Base-by-base conservation (phyloP, 2,888 invertebrate genomes). In the Philopedon plagiatum region DNA sequence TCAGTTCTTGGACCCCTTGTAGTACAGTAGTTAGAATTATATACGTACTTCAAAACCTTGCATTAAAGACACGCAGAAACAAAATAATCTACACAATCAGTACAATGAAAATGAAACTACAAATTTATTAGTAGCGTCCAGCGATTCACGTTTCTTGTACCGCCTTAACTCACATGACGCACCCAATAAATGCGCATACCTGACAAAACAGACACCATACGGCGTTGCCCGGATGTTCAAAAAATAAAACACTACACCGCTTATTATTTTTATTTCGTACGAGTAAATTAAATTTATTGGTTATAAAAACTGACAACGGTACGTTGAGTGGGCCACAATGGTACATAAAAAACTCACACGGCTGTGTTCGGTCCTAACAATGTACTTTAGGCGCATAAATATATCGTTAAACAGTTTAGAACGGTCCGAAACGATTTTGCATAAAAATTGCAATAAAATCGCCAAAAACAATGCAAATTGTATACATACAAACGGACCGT, bases 311-410 rank as follows among this genome's bases (percentile, higher is more conserved):
- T 54, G 69, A 69, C 69, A 69, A 51, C 34, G 51, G 44, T 44
- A 61, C 56, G 69, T 41, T 54, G 69, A 69, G 69, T 62, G 69
- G 69, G 69, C 60, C 56, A 69, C 69, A 69, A 69, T 62, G 56
- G 69, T 54, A 62, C 62, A 69, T 62, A 69, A 69, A 68, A 69
- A 69, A 62, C 61, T 69, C 56, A 26, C 62, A 39, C 54, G 8
- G 29, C 7, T 41, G 8, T 23, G 15, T 26, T 26, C 26, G 61
- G 26, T 5, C 68, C 62, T 39, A 68, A 54, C 60, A 67, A 67
- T 60, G 60, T 67, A 67, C 67, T 46, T 32, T 44, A 26, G 54
- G 54, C 32, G 68, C 68, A 68, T 68, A 68, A 68, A 68, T 68
- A 54, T 62, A 51, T 51, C 54, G 62, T 37, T 37, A 37, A 44